A percentile compares a stretch with the other conserved stretches of the same genome.
Evolutionary conservation across 1,140 invertebrate genomes (phyloP).

Genomic region (Sitodiplosis mosellana): DNA sequence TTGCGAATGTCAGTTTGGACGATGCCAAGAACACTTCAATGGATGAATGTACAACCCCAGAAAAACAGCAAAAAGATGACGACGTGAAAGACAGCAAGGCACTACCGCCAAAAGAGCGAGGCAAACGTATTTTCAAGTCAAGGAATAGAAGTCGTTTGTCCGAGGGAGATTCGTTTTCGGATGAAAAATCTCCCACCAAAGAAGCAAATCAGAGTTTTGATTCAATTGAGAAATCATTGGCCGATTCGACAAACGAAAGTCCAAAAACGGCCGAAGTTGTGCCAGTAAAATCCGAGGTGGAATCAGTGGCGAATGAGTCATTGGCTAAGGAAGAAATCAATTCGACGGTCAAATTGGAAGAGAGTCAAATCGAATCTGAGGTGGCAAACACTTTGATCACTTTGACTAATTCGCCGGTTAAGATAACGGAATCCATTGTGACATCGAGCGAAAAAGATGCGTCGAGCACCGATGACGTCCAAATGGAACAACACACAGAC

Average conservation of each 20-base stretch:
- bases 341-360: not conserved
- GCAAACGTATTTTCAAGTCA: slow-evolving; percentile 22
- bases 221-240: not conserved
- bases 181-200: no score
- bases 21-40: no score
- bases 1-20: no score
- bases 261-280: not conserved
- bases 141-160: slow-evolving; percentile 7
- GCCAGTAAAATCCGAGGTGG: no score
- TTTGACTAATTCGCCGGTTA: no score
- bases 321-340: not conserved
- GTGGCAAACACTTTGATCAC: no score
- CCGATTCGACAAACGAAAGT: not conserved
- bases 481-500: no score
- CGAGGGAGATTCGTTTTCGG: not conserved
- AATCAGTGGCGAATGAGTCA: no score
- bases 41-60: slow-evolving; percentile 7
- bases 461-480: no score
- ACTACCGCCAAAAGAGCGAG: slow-evolving; percentile 18
- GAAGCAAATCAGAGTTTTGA: no score
- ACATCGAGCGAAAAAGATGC: no score
- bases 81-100: slow-evolving; percentile 9
- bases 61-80: slow-evolving; percentile 23
- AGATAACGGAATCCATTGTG: no score
- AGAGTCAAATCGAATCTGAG: not conserved